Evolutionary conservation across 2,797 vertebrate species (phyloP).

Genomic region (Cynodonichthys magdalenae): DNA sequence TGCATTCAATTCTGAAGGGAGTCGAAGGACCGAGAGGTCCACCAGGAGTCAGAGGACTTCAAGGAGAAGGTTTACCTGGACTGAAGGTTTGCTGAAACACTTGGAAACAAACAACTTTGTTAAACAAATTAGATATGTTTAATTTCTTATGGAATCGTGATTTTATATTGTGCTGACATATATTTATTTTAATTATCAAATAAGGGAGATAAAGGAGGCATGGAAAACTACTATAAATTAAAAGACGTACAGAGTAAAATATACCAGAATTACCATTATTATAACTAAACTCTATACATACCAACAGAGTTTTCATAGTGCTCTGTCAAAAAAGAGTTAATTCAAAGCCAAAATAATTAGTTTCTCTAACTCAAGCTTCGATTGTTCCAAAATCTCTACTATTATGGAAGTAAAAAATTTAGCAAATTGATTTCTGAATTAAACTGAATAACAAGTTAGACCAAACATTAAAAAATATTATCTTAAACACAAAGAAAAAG

Average conservation of each 20-base stretch:
- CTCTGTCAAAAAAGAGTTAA: neutral
- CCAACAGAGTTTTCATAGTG: neutral
- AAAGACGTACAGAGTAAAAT: neutral
- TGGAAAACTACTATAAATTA: neutral
- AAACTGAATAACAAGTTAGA: neutral
- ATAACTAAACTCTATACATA: neutral
- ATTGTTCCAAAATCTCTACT: neutral
- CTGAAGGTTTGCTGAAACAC: slow-evolving; percentile 81
- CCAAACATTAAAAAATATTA: neutral
- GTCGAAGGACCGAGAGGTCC: slow-evolving; percentile 87
- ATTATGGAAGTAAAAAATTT: neutral
- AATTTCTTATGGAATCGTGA: neutral
- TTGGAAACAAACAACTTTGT: neutral
- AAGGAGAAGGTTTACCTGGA: slow-evolving; percentile 88
- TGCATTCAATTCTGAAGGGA: slow-evolving; percentile 74
- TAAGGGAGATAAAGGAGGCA: neutral
- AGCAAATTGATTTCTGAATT: neutral
- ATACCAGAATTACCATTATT: neutral
- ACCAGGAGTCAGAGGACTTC: slow-evolving; percentile 83
- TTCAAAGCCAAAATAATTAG: neutral
- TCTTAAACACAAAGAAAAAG: neutral
- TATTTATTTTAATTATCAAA: neutral
- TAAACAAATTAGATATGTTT: neutral
- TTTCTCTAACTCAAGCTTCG: neutral
- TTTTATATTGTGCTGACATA: neutral